These are phyloP conservation scores for Pantherophis guttatus DNA, from an alignment of 2,113 vertebrate species.

Conservation along the genomic window DNA sequence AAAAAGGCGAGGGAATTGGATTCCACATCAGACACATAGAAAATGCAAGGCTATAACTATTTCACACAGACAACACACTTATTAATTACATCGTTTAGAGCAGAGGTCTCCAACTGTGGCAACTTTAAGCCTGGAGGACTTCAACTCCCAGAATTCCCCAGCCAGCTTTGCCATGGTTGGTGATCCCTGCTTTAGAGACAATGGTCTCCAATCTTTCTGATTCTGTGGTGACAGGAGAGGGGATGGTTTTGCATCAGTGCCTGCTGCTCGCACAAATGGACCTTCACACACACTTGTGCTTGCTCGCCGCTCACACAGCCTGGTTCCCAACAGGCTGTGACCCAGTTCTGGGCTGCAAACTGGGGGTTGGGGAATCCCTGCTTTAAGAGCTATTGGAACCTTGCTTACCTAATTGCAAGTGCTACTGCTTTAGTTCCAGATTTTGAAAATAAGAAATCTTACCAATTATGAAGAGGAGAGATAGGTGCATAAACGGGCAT, in stretches of 20 bases:
- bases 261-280: not conserved
- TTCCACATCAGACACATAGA: conserved; percentile 10
- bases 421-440: not conserved
- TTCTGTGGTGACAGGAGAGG: not conserved
- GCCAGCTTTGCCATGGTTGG: too few species aligned
- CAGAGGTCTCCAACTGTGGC: too few species aligned
- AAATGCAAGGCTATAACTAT: not conserved
- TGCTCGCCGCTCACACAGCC: too few species aligned
- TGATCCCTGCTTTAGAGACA: not conserved
- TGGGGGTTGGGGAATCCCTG: not conserved
- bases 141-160: too few species aligned
- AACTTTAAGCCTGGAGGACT: too few species aligned
- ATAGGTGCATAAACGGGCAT: not conserved
- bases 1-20: conserved; percentile 8
- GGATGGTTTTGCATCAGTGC: not conserved
- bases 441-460: not conserved
- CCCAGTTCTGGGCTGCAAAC: too few species aligned
- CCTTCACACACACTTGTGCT: not conserved
- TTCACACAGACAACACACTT: conserved; percentile 8
- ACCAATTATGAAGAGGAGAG: not conserved
- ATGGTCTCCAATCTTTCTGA: not conserved
- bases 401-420: not conserved
- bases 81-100: conserved; percentile 13
- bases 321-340: too few species aligned
- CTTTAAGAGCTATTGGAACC: not conserved